Percentiles rank a stretch among this genome's conserved stretches.
Conservation (phyloP, 2,888 invertebrate genomes). For the Tipula helvola region DNA sequence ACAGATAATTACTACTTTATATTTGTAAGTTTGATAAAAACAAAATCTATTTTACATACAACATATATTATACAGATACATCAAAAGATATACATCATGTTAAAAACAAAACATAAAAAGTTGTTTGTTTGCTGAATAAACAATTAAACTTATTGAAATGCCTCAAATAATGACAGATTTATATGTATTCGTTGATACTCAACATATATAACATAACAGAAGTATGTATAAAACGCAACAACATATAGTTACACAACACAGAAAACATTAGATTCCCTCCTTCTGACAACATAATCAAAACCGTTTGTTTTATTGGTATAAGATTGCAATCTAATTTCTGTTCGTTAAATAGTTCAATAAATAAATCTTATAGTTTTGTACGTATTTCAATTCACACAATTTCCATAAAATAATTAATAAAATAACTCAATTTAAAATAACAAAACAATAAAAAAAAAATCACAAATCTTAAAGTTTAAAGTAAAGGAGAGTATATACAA, state of each 20-base stretch:
- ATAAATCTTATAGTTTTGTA: not conserved
- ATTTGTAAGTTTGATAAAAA: not conserved
- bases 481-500: not conserved
- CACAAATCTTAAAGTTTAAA: not conserved
- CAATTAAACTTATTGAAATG: not conserved
- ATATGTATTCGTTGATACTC: not conserved
- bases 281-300: constrained; percentile 4
- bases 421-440: not conserved
- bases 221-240: not conserved
- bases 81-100: not conserved
- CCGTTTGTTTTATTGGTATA: not conserved
- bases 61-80: not conserved
- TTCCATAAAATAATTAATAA: not conserved
- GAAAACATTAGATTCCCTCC: not conserved
- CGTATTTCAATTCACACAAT: not conserved
- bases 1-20: not conserved
- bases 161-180: not conserved
- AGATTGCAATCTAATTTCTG: not conserved
- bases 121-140: not conserved
- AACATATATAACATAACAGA: not conserved
- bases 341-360: not conserved
- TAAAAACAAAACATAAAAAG: not conserved
- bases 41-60: not conserved
- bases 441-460: not conserved
- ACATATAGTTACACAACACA: not conserved